Evolutionary conservation across 1,140 invertebrate genomes (phyloP).

Genomic region (Spodoptera litura): DNA sequence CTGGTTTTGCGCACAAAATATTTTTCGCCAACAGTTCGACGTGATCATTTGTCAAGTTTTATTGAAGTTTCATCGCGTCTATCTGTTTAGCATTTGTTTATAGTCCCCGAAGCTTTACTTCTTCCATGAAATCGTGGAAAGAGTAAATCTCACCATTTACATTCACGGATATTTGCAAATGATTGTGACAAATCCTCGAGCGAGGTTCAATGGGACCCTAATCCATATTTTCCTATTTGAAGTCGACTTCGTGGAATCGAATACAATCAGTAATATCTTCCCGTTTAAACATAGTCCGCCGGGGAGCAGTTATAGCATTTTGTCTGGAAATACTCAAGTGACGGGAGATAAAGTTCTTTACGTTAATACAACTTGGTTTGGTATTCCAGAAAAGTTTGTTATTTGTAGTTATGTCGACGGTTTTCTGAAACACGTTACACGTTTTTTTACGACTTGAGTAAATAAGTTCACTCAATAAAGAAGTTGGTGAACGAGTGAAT

Average conservation of each 20-base stretch:
- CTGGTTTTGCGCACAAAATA: not conserved
- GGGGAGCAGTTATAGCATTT: constrained; percentile 7
- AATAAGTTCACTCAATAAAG: constrained; percentile 33
- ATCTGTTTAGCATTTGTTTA: constrained; percentile 21
- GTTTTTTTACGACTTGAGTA: constrained; percentile 3
- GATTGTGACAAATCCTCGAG: not conserved
- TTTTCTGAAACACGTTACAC: not conserved
- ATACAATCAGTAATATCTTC: constrained; percentile 31
- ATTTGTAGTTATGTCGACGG: not conserved
- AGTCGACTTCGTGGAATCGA: not conserved
- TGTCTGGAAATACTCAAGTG: constrained; percentile 16
- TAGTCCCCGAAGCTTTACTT: constrained; percentile 9
- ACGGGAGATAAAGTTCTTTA: not conserved
- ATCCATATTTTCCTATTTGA: constrained; percentile 31
- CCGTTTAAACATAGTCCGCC: not conserved
- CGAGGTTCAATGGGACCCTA: constrained; percentile 6
- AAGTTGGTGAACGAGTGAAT: constrained; percentile 15
- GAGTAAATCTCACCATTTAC: constrained; percentile 25
- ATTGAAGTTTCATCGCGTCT: constrained; percentile 9
- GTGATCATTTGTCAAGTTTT: constrained; percentile 34
- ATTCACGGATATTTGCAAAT: constrained; percentile 19
- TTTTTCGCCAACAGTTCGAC: constrained; percentile 18
- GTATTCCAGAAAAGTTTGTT: not conserved
- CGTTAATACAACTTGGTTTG: constrained; percentile 2
- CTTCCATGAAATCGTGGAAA: not conserved